Conservation (phyloP, 2,113 vertebrate genomes). For the Gobiocypris rarus region DNA sequence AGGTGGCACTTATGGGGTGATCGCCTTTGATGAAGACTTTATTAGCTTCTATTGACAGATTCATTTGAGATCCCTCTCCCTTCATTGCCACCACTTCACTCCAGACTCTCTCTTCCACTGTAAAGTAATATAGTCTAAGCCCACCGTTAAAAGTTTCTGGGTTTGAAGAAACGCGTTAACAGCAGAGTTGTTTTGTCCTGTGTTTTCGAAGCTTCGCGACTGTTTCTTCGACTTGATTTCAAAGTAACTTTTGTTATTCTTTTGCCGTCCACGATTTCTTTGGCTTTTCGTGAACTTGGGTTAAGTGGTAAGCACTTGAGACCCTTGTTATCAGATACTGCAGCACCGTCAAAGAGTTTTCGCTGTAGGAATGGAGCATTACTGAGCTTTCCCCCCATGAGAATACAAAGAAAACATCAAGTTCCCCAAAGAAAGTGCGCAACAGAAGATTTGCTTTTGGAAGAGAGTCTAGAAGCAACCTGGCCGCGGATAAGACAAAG, state of each 20-base stretch:
- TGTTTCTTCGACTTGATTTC: conserved; percentile 38
- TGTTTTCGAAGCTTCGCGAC: conserved; percentile 42
- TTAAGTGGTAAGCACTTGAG: conserved; percentile 14
- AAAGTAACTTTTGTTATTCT: conserved; percentile 46
- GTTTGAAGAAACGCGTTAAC: conserved; percentile 58
- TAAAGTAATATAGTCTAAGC: conserved; percentile 71
- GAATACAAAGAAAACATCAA: conserved; percentile 57
- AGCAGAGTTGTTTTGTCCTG: conserved; percentile 32
- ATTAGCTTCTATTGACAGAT: conserved; percentile 80
- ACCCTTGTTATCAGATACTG: conserved; percentile 26
- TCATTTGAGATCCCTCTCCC: conserved; percentile 68
- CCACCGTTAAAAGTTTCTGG: conserved; percentile 64
- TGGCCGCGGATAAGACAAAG: conserved; percentile 62
- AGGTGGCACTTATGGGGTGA: conserved; percentile 74
- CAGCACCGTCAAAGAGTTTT: conserved; percentile 45
- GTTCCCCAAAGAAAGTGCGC: conserved; percentile 31
- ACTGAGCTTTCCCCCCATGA: conserved; percentile 25
- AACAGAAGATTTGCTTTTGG: conserved; percentile 61
- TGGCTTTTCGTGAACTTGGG: conserved; percentile 39
- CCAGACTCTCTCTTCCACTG: conserved; percentile 58
- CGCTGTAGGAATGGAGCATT: neutral
- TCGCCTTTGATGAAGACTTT: conserved; percentile 77
- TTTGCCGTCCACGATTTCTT: conserved; percentile 8
- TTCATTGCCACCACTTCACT: conserved; percentile 53
- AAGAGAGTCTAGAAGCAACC: conserved; percentile 59